Evolutionary conservation across 2,888 invertebrate genomes (phyloP).

Genomic region (Tenthredo scrophulariae): DNA sequence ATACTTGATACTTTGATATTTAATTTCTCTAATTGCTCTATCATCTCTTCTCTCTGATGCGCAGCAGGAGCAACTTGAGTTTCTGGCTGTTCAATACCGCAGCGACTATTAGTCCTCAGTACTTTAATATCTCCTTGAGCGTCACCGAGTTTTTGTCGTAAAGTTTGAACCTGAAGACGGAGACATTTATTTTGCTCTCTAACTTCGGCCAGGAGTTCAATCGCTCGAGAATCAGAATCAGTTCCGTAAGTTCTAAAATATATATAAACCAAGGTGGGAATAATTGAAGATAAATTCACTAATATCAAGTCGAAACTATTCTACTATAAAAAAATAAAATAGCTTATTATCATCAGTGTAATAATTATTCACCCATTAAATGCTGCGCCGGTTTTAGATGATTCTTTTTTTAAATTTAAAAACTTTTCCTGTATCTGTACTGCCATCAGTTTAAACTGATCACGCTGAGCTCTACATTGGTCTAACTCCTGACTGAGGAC

Average conservation of each 20-base stretch:
- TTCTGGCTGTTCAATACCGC: slow-evolving; percentile 66
- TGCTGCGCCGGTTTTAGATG: slow-evolving; percentile 59
- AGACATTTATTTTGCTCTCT: slow-evolving; percentile 81
- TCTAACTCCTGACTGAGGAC: slow-evolving; percentile 89
- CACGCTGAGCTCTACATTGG: slow-evolving; percentile 88
- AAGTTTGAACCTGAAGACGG: slow-evolving; percentile 83
- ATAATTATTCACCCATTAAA: slow-evolving; percentile 61
- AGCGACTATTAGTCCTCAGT: slow-evolving; percentile 79
- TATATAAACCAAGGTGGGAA: neutral
- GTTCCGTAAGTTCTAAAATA: slow-evolving; percentile 60
- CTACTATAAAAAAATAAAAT: neutral
- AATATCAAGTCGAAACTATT: neutral
- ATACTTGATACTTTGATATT: slow-evolving; percentile 81
- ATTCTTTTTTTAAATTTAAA: slow-evolving; percentile 78
- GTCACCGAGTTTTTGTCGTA: slow-evolving; percentile 86
- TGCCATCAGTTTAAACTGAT: slow-evolving; percentile 89
- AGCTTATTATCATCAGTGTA: neutral
- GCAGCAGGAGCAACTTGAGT: slow-evolving; percentile 77
- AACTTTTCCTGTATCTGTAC: slow-evolving; percentile 86
- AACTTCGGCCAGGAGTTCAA: slow-evolving; percentile 75
- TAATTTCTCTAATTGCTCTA: slow-evolving; percentile 84
- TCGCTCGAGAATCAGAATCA: slow-evolving; percentile 65
- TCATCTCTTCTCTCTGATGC: slow-evolving; percentile 85
- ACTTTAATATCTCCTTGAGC: slow-evolving; percentile 86
- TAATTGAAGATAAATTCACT: neutral